Evolutionary conservation across 2,888 invertebrate species (phyloP), one percentile per base, ranked within the genome.

Genomic region (Brachypterus glaber): DNA sequence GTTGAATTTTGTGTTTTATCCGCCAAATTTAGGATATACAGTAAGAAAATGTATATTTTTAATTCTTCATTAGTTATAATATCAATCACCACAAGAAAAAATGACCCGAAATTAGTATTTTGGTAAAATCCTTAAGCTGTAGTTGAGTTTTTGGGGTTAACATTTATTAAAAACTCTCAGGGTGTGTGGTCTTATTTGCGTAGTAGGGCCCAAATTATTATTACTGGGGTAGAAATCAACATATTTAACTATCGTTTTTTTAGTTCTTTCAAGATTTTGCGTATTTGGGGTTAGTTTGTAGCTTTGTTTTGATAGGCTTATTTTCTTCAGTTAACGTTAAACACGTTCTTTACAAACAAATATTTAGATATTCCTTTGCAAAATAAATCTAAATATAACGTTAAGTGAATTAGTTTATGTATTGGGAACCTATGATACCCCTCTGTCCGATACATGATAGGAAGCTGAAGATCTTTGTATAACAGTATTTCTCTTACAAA

Each of bases 1-100:
- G 54, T 57, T 57, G 63, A 62, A 71, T 73, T 73, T 73, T 70
- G 70, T 69, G 70, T 73, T 74, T 72, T 73, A 72, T 73, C 73
- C 72, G 38, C 40, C 48, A 43, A 50, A 51, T 43, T 34, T 18
- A 44, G 44, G 46, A 52, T 50, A 47, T 47, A 45, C 52, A 52
- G 59, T 57, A 51, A 55, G 57, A 53, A 50, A 44, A 44, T 8
- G 5, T 11, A 2, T 8, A 12, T n/a, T n/a, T n/a, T 11, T 17
- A 12, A 13, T 3, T 17, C 2, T 3, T 17, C 5, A 30, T 30
- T 12, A 12, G 8, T 7, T 21, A 21, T 21, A 7, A 5, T 7
- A 21, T 21, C 5, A 21, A 7, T 7, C 21, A 32, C 25, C 25
- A 3, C 25, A 18, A 4, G 4, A 21, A 9, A 11, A 12, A 8